phyloP scores from a whole-genome alignment of 2,113 vertebrate genomes.

The Amazona vittata region DNA sequence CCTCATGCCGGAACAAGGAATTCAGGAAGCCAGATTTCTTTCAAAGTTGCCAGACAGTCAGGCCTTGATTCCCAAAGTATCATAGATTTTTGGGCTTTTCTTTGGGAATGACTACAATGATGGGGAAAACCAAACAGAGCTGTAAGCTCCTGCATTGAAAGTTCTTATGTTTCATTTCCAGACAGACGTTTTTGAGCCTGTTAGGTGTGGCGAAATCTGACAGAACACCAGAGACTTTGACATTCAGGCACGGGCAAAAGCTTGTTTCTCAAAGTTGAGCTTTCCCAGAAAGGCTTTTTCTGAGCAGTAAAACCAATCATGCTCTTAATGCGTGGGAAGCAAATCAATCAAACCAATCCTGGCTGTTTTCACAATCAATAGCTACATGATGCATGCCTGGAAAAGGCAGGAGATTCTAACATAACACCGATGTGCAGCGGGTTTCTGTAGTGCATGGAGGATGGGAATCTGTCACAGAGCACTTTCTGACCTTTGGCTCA shows the following conservation, averaged over 20 bases:
- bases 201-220: neutral
- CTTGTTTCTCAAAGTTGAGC: neutral
- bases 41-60: too few species aligned
- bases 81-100: neutral
- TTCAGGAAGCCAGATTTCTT: neutral
- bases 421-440: neutral
- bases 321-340: neutral
- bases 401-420: neutral
- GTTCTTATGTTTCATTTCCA: neutral
- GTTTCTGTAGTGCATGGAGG: neutral
- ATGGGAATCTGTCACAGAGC: neutral
- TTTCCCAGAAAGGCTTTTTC: neutral
- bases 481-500: neutral
- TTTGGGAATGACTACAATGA: neutral
- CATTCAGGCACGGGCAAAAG: neutral
- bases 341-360: neutral
- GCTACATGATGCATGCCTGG: fast-evolving
- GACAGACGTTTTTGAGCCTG: neutral
- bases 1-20: neutral
- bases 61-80: neutral
- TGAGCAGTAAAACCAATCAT: neutral
- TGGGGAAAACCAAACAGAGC: neutral
- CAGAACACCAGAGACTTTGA: neutral
- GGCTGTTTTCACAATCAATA: neutral
- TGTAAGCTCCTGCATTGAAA: neutral